Evolutionary conservation across 2,888 invertebrate genomes (phyloP).

Genomic region (Pherbina coryleti): DNA sequence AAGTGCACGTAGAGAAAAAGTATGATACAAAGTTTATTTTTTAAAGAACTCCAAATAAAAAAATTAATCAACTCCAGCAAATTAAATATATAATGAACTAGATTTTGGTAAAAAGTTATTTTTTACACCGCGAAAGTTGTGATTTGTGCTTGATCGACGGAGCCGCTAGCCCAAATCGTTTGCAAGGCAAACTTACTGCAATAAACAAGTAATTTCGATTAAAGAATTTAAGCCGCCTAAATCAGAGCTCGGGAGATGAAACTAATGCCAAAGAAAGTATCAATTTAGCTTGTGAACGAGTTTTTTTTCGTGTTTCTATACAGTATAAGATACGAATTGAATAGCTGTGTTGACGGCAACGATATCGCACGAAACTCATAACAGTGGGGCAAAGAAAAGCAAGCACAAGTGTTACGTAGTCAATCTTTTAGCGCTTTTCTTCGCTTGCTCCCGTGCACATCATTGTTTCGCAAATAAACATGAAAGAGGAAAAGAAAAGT

Average conservation of each 20-base stretch:
- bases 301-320: no score
- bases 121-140: no score
- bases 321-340: neutral
- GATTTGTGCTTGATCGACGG: no score
- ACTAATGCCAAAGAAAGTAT: neutral
- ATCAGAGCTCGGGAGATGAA: no score
- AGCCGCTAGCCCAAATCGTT: no score
- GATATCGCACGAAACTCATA: neutral
- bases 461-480: constrained; percentile 37
- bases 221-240: no score
- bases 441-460: neutral
- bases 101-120: no score
- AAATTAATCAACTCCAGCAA: no score
- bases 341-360: neutral
- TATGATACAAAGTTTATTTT: neutral
- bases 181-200: no score
- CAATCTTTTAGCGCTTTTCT: constrained; percentile 28
- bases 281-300: neutral
- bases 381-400: neutral
- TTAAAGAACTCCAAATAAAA: no score
- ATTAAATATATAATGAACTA: no score
- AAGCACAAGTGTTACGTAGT: constrained; percentile 29
- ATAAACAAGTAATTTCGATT: no score
- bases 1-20: constrained; percentile 4
- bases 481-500: constrained; percentile 35